A percentile compares a stretch with the other conserved stretches of the same genome.
phyloP scores from a whole-genome alignment of 37 sponge, comb jelly and placozoan genomes.

The Trichoplax adhaerens region DNA sequence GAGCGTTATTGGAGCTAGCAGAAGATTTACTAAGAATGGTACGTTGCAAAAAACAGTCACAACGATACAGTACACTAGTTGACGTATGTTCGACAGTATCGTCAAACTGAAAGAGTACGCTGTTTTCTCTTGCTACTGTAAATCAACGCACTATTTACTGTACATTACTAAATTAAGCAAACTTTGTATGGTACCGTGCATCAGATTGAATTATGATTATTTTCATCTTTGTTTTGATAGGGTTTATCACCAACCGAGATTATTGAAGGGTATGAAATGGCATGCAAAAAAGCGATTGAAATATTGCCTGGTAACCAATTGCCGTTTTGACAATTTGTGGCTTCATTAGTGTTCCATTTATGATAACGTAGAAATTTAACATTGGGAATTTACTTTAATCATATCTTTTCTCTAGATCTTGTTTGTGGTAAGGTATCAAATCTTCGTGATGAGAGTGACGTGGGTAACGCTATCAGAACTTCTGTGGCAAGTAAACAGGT shows the following conservation, averaged over 20 bases:
- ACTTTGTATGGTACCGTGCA: not conserved
- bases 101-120: no score
- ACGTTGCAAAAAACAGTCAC: not conserved
- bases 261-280: slow-evolving; percentile 77
- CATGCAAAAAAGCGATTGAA: slow-evolving; percentile 43
- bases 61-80: no score
- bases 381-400: not conserved
- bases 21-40: slow-evolving; percentile 74
- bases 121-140: not conserved
- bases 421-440: slow-evolving; percentile 40
- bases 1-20: slow-evolving; percentile 73
- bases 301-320: slow-evolving; percentile 34
- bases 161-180: not conserved
- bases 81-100: no score
- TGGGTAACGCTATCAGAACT: slow-evolving; percentile 44
- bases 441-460: slow-evolving; percentile 29
- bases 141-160: not conserved
- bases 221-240: not conserved
- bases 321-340: not conserved
- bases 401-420: slow-evolving; percentile 16
- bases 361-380: no score
- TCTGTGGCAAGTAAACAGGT: slow-evolving; percentile 72
- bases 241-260: slow-evolving; percentile 90
- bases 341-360: not conserved
- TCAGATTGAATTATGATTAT: not conserved